A percentile compares a stretch with the other conserved stretches of the same genome.
phyloP scores from a whole-genome alignment of 2,888 invertebrate genomes.

The Drosophila rellima region DNA sequence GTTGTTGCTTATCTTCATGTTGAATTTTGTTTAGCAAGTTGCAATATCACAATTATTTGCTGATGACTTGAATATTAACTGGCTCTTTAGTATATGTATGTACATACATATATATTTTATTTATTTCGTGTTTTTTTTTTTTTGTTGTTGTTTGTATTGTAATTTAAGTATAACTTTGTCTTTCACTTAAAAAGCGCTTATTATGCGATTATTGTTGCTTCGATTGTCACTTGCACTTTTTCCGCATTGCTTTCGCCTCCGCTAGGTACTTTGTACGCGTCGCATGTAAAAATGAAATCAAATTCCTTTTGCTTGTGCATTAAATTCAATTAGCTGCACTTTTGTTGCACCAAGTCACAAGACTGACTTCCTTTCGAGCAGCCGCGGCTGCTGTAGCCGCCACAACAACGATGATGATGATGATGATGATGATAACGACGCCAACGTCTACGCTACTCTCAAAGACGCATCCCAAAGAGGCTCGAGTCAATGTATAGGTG shows the following conservation, averaged over 20 bases:
- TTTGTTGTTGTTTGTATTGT: constrained; percentile 7
- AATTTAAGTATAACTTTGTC: constrained; percentile 11
- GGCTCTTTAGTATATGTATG: not conserved
- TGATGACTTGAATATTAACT: constrained; percentile 50
- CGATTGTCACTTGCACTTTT: constrained; percentile 50
- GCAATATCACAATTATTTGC: constrained; percentile 46
- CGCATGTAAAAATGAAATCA: constrained; percentile 59
- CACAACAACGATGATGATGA: not conserved
- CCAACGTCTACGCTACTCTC: constrained; percentile 20
- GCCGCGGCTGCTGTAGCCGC: constrained; percentile 12
- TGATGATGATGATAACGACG: constrained; percentile 9
- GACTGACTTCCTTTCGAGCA: constrained; percentile 70
- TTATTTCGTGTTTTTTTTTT: constrained; percentile 13
- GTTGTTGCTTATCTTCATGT: constrained; percentile 57
- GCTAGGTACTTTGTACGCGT: constrained; percentile 45
- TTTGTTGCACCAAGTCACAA: constrained; percentile 74
- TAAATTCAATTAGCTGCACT: constrained; percentile 77
- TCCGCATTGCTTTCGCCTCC: constrained; percentile 43
- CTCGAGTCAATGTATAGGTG: constrained; percentile 14
- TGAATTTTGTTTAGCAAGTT: constrained; percentile 31
- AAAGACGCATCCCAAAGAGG: constrained; percentile 34
- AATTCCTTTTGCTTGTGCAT: constrained; percentile 69
- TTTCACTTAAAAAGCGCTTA: constrained; percentile 33
- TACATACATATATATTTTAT: not conserved
- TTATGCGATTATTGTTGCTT: constrained; percentile 35